Evolutionary conservation across 2,113 vertebrate species (phyloP), one percentile per base, ranked within the genome.

Genomic region (Phocoena phocoena): DNA sequence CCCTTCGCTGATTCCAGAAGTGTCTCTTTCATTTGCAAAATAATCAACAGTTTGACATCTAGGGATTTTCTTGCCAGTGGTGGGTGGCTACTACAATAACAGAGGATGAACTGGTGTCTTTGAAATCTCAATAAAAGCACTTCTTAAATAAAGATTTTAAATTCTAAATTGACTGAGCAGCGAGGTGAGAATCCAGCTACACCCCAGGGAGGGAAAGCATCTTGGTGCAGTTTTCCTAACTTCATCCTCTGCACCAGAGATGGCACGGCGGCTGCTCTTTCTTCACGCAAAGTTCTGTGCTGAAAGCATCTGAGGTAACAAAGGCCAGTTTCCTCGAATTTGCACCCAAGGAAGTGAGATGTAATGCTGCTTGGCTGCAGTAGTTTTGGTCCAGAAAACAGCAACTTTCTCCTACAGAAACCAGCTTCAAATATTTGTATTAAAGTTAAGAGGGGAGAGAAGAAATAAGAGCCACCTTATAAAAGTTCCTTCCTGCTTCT

Each of bases 81-180:
- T 90, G 41, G 58, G 58, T 77, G 25, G 83, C 25, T 84, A 67
- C 2, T 38, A 31, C 31, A 25, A 41, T 15, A 62, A 86, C 55
- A 38, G 31, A 82, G 31, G 38, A 82, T 31, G 31, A 83, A 95
- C 90, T 44, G 21, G 33, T 55, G 10, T 86, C 89, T 96, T 82
- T 93, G 89, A 94, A 95, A 73, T 60, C 36, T 38, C 73, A 93
- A 63, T 73, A 85, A 71, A 88, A 96, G 79, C 62, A 60, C 58
- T 65, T 87, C 44, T 86, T 76, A 12, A 68, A 80, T 55, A 86
- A 96, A 95, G 50, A 96, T 25, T 63, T 79, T 77, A 90, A 96
- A 70, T 33, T 47, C 85, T 53, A 58, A 60, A 71, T 12, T 68
- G 76, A 97, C 68, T 33, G 68, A 71, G 81, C 33, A 62, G 53